Conservation (phyloP, 2,888 invertebrate species). For the Ophraella communa region DNA sequence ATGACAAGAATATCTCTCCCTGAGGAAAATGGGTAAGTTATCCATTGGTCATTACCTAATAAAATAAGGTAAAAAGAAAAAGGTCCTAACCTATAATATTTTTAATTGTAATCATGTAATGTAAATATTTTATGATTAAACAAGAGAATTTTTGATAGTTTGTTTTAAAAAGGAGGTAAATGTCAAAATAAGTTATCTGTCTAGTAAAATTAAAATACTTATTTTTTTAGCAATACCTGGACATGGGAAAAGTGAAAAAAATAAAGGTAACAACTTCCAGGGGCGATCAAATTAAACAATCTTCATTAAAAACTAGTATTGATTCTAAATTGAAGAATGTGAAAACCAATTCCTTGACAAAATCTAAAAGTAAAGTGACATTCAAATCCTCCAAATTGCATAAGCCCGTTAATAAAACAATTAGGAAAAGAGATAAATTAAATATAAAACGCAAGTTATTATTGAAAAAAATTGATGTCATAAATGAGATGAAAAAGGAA, state of each 20-base stretch:
- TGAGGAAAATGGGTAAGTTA: no score
- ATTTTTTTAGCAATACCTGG: background rate
- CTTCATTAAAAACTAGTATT: background rate
- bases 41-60: no score
- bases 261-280: background rate
- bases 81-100: no score
- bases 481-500: constrained; percentile 49
- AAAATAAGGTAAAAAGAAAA: no score
- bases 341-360: constrained; percentile 39
- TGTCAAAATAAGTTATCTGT: background rate
- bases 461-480: constrained; percentile 50
- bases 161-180: background rate
- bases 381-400: constrained; percentile 51
- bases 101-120: no score
- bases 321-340: background rate
- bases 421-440: constrained; percentile 54
- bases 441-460: constrained; percentile 49
- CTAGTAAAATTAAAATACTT: background rate
- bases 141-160: no score
- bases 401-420: constrained; percentile 34
- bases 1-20: no score
- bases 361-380: constrained; percentile 48
- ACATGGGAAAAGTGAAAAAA: constrained; percentile 36
- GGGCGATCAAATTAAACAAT: background rate
- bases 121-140: no score